Evolutionary conservation across 2,113 vertebrate species (phyloP).

Genomic region (Calidris pugnax): DNA sequence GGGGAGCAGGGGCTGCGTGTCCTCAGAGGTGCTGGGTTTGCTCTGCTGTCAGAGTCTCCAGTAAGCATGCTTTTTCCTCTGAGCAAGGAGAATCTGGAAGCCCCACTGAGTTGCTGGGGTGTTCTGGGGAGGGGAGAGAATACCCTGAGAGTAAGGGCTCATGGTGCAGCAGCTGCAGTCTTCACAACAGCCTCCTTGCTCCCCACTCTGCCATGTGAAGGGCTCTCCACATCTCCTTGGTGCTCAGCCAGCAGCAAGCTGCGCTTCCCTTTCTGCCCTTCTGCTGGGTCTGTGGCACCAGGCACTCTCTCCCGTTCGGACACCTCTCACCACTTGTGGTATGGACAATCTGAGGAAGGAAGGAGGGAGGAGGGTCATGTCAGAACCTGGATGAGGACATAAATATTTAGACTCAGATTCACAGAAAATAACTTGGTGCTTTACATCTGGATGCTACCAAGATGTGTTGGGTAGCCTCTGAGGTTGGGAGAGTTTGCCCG

Average conservation of each 20-base stretch:
- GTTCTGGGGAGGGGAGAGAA: not conserved
- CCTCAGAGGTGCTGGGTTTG: not conserved
- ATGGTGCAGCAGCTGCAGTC: not conserved
- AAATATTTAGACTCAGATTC: not conserved
- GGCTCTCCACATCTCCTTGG: accelerated
- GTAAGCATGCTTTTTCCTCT: not conserved
- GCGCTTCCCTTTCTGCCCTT: not conserved
- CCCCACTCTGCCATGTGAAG: not conserved
- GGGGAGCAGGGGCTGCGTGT: not conserved
- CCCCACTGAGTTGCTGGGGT: not conserved
- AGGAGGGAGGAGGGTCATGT: not conserved
- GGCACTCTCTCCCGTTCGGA: not conserved
- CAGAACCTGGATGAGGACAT: not conserved
- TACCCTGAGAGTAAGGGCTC: not conserved
- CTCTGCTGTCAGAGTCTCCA: not conserved
- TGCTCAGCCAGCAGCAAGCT: not conserved
- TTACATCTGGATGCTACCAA: not conserved
- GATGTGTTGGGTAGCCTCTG: not conserved
- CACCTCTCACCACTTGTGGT: not conserved
- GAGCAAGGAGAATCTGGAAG: not conserved
- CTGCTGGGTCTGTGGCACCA: not conserved
- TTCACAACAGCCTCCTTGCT: not conserved
- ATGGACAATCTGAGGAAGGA: not conserved
- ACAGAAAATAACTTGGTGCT: not conserved
- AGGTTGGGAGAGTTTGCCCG: not conserved